Evolutionary conservation across 2,113 vertebrate genomes (phyloP).

Genomic region (Upupa epops): DNA sequence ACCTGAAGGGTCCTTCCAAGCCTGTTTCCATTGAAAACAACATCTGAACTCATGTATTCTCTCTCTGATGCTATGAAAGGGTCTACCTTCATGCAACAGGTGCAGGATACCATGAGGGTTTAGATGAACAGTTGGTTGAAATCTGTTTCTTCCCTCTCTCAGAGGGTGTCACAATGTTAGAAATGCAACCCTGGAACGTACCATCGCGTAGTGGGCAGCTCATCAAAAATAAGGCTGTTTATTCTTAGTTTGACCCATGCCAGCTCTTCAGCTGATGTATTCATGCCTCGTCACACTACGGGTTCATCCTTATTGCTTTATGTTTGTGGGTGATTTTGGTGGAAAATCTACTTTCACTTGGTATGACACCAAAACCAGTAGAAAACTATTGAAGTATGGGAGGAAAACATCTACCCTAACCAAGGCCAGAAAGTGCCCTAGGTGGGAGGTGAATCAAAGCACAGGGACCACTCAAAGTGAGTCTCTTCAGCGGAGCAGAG

Average conservation of each 20-base stretch:
- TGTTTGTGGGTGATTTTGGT: neutral
- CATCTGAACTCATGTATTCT: neutral
- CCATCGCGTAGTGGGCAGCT: neutral
- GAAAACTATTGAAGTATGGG: neutral
- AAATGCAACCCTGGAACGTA: neutral
- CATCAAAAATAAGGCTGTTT: neutral
- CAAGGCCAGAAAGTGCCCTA: neutral
- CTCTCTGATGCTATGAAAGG: neutral
- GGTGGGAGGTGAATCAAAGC: neutral
- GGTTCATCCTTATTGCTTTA: neutral
- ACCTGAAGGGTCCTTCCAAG: neutral
- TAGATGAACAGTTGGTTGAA: neutral
- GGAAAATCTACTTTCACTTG: neutral
- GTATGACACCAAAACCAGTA: neutral
- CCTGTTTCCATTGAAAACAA: neutral
- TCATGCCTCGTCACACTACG: accelerated
- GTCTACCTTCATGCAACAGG: neutral
- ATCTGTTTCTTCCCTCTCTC: neutral
- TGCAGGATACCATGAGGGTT: neutral
- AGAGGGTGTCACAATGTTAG: neutral
- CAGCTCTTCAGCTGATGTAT: neutral
- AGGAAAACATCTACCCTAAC: neutral
- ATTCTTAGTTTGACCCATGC: neutral
- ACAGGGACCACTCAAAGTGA: neutral
- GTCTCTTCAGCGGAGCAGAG: neutral